Conservation (phyloP, 2,888 invertebrate species). For the Sarcophaga subvicina region DNA sequence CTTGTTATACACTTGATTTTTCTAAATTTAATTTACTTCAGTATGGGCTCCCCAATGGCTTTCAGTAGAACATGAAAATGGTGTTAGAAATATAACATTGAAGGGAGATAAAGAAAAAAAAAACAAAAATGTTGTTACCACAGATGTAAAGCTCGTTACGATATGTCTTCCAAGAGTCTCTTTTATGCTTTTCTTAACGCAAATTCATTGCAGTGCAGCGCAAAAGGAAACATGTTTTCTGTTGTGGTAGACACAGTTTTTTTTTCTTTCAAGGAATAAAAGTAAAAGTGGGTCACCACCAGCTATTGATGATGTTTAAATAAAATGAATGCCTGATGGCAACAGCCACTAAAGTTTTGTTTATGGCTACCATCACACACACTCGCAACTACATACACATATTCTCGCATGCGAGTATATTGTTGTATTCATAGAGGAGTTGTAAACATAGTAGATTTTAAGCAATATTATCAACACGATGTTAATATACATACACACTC, state of each 20-base stretch:
- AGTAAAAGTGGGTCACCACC: conserved; percentile 41
- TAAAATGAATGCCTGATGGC: conserved; percentile 36
- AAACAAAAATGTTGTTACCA: not conserved
- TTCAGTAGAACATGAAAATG: not conserved
- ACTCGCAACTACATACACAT: not conserved
- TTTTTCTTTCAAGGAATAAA: not conserved
- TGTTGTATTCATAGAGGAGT: not conserved
- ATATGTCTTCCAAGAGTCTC: not conserved
- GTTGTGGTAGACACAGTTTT: conserved; percentile 9
- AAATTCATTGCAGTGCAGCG: not conserved
- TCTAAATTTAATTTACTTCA: no score
- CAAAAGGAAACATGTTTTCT: no score
- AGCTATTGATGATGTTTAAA: conserved; percentile 45
- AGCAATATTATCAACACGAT: conserved; percentile 5
- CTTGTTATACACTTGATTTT: no score
- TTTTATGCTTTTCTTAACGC: not conserved
- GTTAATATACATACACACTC: not conserved
- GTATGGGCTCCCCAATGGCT: not conserved
- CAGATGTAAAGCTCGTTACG: not conserved
- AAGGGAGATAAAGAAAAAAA: not conserved
- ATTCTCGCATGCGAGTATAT: not conserved
- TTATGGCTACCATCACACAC: conserved; percentile 32
- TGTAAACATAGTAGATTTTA: not conserved
- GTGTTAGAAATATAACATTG: not conserved
- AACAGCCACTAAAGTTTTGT: conserved; percentile 47